Percentiles rank a stretch among this genome's conserved stretches.
These are phyloP conservation scores for Pygmarrhopalites habei DNA, from an alignment of 1,140 invertebrate genomes.

Conservation along the genomic window DNA sequence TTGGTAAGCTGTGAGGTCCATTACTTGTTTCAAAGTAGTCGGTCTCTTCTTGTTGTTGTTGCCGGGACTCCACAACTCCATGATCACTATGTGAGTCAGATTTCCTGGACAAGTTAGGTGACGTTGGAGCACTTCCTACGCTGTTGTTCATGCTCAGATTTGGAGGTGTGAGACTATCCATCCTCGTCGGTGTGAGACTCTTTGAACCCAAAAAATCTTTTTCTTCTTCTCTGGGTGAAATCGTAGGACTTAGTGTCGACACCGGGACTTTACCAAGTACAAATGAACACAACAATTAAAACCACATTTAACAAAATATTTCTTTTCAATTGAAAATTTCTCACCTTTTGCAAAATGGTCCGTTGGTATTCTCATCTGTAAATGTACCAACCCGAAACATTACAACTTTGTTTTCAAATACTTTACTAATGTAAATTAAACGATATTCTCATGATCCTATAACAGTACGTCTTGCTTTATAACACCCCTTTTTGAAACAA, in stretches of 20 bases:
- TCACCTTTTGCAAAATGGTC: constrained; percentile 77
- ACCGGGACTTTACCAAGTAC: constrained; percentile 60
- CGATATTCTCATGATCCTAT: no score
- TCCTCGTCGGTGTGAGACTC: constrained; percentile 22
- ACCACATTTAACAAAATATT: no score
- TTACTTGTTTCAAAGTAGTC: constrained; percentile 29
- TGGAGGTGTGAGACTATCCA: constrained; percentile 27
- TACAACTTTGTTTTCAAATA: no score
- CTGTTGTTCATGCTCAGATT: constrained; percentile 42
- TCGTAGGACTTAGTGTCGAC: constrained; percentile 77
- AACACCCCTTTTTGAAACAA: no score
- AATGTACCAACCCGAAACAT: no score
- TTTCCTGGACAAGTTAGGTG: constrained; percentile 51
- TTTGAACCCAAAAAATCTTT: constrained; percentile 41
- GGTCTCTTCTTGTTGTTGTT: constrained; percentile 13
- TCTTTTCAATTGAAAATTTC: no score
- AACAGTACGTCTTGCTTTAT: no score
- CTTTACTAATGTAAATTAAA: no score
- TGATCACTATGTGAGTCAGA: constrained; percentile 44
- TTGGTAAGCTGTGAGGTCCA: constrained; percentile 41
- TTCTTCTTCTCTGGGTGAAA: constrained; percentile 58
- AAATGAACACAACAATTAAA: no score
- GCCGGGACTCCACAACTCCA: neutral
- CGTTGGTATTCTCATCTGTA: constrained; percentile 88
- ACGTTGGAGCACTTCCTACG: constrained; percentile 59